Evolutionary conservation across 1,140 invertebrate species (phyloP).

Genomic region (Danaus melanippus): DNA sequence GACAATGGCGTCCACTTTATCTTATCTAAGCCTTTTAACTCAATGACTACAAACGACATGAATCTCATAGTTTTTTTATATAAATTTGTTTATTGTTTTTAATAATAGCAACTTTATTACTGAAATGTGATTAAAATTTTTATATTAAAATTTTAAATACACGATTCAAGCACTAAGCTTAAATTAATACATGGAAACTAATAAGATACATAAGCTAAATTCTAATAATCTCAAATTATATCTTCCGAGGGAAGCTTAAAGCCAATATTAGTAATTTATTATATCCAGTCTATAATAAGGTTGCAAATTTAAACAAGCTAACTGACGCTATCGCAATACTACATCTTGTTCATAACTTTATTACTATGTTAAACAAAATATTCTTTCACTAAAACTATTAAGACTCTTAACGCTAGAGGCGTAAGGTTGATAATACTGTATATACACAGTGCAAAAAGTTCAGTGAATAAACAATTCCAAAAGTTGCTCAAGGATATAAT

Average conservation of each 20-base stretch:
- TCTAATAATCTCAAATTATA: background rate
- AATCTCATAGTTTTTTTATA: no score
- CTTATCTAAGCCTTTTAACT: constrained; percentile 30
- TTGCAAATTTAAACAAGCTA: constrained; percentile 19
- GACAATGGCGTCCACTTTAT: constrained; percentile 20
- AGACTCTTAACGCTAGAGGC: no score
- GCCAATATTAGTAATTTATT: constrained; percentile 15
- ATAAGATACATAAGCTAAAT: constrained; percentile 4
- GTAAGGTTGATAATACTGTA: no score
- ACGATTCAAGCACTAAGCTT: no score
- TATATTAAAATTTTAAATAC: no score
- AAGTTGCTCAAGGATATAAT: constrained; percentile 32
- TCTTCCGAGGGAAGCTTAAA: no score
- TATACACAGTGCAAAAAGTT: no score
- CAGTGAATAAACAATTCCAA: background rate
- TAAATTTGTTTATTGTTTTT: no score
- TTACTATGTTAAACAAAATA: constrained; percentile 13
- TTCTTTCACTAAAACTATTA: no score
- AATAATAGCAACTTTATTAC: no score
- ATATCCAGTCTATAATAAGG: constrained; percentile 11
- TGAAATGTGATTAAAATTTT: no score
- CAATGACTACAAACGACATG: constrained; percentile 6
- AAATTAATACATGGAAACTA: constrained; percentile 4
- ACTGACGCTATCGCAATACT: constrained; percentile 17
- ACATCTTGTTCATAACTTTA: constrained; percentile 19